Percentiles rank a stretch among this genome's conserved stretches.
These are phyloP conservation scores for Polylopha cassiicola DNA, from an alignment of 2,888 invertebrate species.

Conservation along the genomic window DNA sequence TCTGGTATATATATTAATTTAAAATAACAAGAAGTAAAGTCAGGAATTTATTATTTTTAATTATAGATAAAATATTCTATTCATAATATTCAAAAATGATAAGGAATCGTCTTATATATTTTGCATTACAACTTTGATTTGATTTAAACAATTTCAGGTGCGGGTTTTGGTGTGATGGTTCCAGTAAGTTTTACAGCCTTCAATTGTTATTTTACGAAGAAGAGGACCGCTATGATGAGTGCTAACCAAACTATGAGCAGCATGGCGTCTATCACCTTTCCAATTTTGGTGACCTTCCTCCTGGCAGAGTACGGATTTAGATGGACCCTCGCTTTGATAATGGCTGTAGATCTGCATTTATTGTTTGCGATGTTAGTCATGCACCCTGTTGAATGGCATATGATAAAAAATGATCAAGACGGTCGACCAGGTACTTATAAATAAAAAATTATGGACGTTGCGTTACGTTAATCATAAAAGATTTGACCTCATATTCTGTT, in stretches of 20 bases:
- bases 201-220: conserved; percentile 84
- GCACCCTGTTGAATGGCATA: conserved; percentile 86
- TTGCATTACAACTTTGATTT: too few relatives aligned
- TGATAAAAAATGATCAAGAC: conserved; percentile 48
- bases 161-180: conserved; percentile 84
- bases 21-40: too few relatives aligned
- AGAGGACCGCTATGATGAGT: conserved; percentile 84
- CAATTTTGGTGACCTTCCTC: conserved; percentile 79
- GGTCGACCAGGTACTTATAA: conserved; percentile 36
- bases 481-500: too few relatives aligned
- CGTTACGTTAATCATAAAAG: too few relatives aligned
- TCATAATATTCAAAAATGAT: too few relatives aligned
- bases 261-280: conserved; percentile 81
- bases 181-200: conserved; percentile 85
- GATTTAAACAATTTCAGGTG: conserved; percentile 59
- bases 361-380: conserved; percentile 83
- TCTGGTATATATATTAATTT: too few relatives aligned
- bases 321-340: conserved; percentile 81
- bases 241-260: conserved; percentile 84
- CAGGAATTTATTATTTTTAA: too few relatives aligned
- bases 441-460: too few relatives aligned
- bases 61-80: too few relatives aligned
- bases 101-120: too few relatives aligned
- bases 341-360: conserved; percentile 81
- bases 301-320: conserved; percentile 81